Base-by-base conservation (phyloP, 2,888 invertebrate species). In the Mesorhabditis sp. region DNA sequence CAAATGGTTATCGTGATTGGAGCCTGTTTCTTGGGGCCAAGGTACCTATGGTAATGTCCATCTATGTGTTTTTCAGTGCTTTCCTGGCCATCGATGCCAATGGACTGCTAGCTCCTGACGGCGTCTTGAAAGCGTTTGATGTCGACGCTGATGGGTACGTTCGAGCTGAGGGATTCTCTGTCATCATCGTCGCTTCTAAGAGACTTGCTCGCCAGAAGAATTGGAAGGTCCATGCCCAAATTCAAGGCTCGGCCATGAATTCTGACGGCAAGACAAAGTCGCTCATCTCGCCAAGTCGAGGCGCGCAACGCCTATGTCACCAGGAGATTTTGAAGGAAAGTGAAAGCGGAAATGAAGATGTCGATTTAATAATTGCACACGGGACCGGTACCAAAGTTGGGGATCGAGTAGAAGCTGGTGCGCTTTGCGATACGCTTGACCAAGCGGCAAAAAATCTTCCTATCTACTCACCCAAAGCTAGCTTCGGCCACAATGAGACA, bases 1-100 rank as follows among this genome's bases (percentile, higher is more conserved):
- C 95, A 76, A 64, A 45, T 75, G 28, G 85, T 84, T 43, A 68
- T 86, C 4, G 84, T 84, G 41, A 85, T 80, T 44, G 84, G 80
- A 13, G 79, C 80, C 0, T 85, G 84, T 70, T 73, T 83, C 45
- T 72, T 83, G 28, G 77, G 77, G 58, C 70, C 72, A 4, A 70
- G 74, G 76, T 75, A 61, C n/a, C 62, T 41, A 6, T 28, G 28
- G 28, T 28, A 28, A 28, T 28, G 28, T 28, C 28, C 28, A 28
- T 1, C 28, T 28, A 28, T 28, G 28, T 28, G 2, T 28, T 10
- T 50, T 67, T 65, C 43, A 73, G 77, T 61, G 76, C 82, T 4
- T 82, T 79, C n/a, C 69, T 78, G 1, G 82, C 81, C 0, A 75
- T 85, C 68, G 75, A 78, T 66, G 77, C 82, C 61, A 78, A 81